A percentile compares a stretch with the other conserved stretches of the same genome.
phyloP scores from a whole-genome alignment of 2,888 invertebrate species.

The Mythimna impura region DNA sequence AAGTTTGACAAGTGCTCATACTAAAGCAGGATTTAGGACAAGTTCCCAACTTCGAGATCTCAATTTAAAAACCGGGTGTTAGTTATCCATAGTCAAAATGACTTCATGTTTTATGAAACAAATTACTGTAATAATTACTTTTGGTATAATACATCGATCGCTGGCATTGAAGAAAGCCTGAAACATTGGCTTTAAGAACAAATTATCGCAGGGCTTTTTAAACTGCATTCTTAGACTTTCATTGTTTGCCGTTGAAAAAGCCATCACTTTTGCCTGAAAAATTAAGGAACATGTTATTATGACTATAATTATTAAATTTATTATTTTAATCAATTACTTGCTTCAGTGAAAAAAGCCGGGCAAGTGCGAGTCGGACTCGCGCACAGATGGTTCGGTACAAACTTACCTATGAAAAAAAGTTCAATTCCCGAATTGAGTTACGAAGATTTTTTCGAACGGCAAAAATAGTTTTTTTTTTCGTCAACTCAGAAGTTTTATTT shows the following conservation, averaged over 20 bases:
- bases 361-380: too few species aligned
- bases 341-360: not conserved
- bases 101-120: too few species aligned
- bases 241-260: constrained; percentile 12
- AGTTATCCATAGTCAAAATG: not conserved
- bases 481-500: too few species aligned
- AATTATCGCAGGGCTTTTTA: constrained; percentile 28
- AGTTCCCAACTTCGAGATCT: not conserved
- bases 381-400: too few species aligned
- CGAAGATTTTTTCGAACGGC: too few species aligned
- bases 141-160: constrained; percentile 23
- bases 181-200: constrained; percentile 29
- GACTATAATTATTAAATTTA: not conserved
- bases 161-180: constrained; percentile 21
- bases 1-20: not conserved
- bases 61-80: not conserved
- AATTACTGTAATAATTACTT: constrained; percentile 31
- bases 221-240: constrained; percentile 43
- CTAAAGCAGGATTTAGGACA: not conserved
- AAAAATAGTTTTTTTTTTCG: too few species aligned
- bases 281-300: not conserved
- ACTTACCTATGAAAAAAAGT: too few species aligned
- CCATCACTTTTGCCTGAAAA: constrained; percentile 21
- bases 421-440: too few species aligned
- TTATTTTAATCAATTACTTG: not conserved